A percentile compares a stretch with the other conserved stretches of the same genome.
Conservation (phyloP, 2,113 vertebrate genomes). For the Panthera uncia region DNA sequence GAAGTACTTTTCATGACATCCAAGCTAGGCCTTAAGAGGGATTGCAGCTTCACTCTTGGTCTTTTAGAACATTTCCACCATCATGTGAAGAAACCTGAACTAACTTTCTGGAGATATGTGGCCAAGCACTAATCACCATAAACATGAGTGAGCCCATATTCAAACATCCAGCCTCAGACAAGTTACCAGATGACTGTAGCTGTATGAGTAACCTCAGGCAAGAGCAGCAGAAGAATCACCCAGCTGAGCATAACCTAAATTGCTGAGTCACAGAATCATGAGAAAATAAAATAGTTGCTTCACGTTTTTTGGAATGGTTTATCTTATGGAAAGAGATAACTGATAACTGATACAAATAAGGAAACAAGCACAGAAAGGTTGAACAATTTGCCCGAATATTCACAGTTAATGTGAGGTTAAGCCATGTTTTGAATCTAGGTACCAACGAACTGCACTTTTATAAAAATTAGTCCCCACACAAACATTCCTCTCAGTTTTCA, state of each 20-base stretch:
- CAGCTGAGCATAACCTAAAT: background rate
- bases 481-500: background rate
- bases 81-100: background rate
- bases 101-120: background rate
- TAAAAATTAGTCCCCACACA: background rate
- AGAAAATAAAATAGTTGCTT: background rate
- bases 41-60: background rate
- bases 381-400: background rate
- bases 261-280: background rate
- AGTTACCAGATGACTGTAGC: background rate
- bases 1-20: background rate
- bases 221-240: background rate
- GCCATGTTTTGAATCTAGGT: background rate
- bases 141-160: background rate
- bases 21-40: background rate
- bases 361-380: background rate
- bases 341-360: background rate
- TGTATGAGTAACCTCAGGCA: background rate
- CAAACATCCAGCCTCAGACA: background rate
- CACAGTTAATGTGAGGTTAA: background rate
- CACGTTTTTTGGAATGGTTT: background rate
- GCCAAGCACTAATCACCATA: background rate
- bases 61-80: background rate
- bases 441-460: background rate
- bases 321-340: background rate